Percentiles rank a stretch among this genome's conserved stretches.
These are phyloP conservation scores for Ecliptopera silaceata DNA, from an alignment of 2,888 invertebrate genomes.

Conservation along the genomic window DNA sequence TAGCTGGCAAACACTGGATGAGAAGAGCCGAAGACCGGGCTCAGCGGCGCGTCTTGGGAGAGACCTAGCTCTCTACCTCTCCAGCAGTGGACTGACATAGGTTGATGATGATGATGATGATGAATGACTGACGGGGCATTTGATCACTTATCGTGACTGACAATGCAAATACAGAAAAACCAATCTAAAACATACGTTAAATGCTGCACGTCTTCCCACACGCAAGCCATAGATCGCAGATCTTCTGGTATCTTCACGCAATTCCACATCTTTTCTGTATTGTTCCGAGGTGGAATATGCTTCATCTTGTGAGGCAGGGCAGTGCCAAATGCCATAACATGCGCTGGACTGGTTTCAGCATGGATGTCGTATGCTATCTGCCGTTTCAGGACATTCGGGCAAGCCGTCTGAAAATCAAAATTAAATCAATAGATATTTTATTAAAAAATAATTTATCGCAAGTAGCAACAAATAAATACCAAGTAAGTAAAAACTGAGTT, in stretches of 20 bases:
- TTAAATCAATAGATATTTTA: too few relatives aligned
- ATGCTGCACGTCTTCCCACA: slow-evolving; percentile 85
- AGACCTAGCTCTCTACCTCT: too few relatives aligned
- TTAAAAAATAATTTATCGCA: too few relatives aligned
- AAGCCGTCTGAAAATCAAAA: slow-evolving; percentile 71
- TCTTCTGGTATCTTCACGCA: slow-evolving; percentile 81
- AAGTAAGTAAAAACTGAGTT: too few relatives aligned
- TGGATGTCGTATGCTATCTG: slow-evolving; percentile 76
- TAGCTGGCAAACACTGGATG: too few relatives aligned
- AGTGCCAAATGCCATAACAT: slow-evolving; percentile 77
- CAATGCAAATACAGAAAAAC: too few relatives aligned
- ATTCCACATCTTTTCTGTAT: slow-evolving; percentile 80
- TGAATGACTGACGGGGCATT: too few relatives aligned
- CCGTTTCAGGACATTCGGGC: slow-evolving; percentile 72
- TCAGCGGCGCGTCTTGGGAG: too few relatives aligned
- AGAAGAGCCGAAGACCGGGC: too few relatives aligned
- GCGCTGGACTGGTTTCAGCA: slow-evolving; percentile 74
- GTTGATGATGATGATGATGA: too few relatives aligned
- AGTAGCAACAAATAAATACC: too few relatives aligned
- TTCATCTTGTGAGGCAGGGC: slow-evolving; percentile 76
- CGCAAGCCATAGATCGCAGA: slow-evolving; percentile 83
- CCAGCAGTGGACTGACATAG: too few relatives aligned
- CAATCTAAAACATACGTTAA: slow-evolving; percentile 68
- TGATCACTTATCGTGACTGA: neutral
- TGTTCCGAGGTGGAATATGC: slow-evolving; percentile 79